Evolutionary conservation across 2,797 vertebrate species (phyloP).

Genomic region (Ptychadena robeensis): DNA sequence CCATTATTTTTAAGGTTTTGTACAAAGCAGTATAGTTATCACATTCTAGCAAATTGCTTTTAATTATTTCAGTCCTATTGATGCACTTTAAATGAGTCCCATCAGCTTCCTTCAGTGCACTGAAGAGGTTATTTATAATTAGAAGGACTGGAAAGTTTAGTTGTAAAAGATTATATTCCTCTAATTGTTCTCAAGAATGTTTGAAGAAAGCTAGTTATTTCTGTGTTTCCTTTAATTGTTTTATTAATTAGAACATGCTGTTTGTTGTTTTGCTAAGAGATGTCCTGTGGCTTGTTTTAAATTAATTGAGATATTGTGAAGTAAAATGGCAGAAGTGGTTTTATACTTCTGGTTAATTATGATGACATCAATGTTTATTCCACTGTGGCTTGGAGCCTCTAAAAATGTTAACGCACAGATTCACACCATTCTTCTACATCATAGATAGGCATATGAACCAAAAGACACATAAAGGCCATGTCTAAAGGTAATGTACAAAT

Average conservation of each 20-base stretch:
- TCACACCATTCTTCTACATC: background rate
- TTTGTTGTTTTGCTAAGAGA: slow-evolving; percentile 30
- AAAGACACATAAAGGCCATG: no score
- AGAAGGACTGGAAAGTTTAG: background rate
- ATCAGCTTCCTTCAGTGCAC: background rate
- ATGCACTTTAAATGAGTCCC: background rate
- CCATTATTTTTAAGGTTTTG: background rate
- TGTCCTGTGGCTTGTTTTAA: slow-evolving; percentile 34
- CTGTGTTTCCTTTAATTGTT: slow-evolving; percentile 10
- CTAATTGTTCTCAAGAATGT: slow-evolving; percentile 22
- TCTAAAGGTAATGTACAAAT: no score
- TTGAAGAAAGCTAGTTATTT: background rate
- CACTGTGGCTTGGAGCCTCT: background rate
- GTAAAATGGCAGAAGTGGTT: background rate
- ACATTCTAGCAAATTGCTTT: background rate
- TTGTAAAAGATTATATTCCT: slow-evolving; percentile 28
- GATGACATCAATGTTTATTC: background rate
- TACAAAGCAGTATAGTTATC: background rate
- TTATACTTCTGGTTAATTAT: background rate
- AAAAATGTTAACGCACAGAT: background rate
- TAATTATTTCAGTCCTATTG: background rate
- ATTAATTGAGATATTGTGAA: background rate
- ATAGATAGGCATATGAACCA: background rate
- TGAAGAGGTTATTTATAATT: slow-evolving; percentile 28
- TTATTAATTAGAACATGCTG: slow-evolving; percentile 36